Percentiles rank a stretch among this genome's conserved stretches.
These are phyloP conservation scores for Oncorhynchus mykiss DNA, from an alignment of 2,113 vertebrate species.

Conservation along the genomic window DNA sequence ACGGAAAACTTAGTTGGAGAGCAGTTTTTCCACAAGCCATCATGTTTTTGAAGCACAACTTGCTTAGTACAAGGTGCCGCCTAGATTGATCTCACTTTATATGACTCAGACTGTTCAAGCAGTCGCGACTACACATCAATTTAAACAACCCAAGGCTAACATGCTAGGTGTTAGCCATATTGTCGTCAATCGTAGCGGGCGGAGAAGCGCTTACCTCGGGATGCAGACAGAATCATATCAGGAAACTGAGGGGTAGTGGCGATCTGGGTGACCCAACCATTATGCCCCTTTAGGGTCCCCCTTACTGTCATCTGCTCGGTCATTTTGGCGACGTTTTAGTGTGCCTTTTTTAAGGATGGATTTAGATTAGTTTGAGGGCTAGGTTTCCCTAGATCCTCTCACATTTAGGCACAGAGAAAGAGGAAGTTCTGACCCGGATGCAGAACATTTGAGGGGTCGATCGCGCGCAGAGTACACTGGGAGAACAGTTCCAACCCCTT, in stretches of 20 bases:
- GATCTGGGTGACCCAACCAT: slow-evolving; percentile 95
- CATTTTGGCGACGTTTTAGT: slow-evolving; percentile 74
- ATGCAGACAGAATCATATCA: slow-evolving; percentile 95
- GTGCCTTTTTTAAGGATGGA: slow-evolving; percentile 79
- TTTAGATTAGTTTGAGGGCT: slow-evolving; percentile 70
- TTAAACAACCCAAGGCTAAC: neutral
- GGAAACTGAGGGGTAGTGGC: slow-evolving; percentile 96
- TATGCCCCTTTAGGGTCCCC: slow-evolving; percentile 94
- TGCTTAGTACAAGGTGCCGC: too few relatives aligned
- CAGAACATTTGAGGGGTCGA: slow-evolving; percentile 71
- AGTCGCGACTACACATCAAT: neutral
- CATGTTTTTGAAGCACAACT: too few relatives aligned
- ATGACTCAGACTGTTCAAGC: neutral
- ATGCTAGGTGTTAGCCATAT: slow-evolving; percentile 46
- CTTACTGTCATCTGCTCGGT: slow-evolving; percentile 97
- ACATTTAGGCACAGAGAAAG: slow-evolving; percentile 65
- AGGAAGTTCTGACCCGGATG: slow-evolving; percentile 76
- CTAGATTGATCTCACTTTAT: too few relatives aligned
- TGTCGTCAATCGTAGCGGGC: slow-evolving; percentile 42
- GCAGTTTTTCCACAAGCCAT: too few relatives aligned
- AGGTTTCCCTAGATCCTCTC: slow-evolving; percentile 45
- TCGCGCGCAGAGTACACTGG: slow-evolving; percentile 55
- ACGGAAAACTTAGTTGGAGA: too few relatives aligned
- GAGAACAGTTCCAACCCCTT: slow-evolving; percentile 18
- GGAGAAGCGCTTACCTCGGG: slow-evolving; percentile 80